Conservation (phyloP, 2,113 vertebrate species). For the Capreolus pygargus region DNA sequence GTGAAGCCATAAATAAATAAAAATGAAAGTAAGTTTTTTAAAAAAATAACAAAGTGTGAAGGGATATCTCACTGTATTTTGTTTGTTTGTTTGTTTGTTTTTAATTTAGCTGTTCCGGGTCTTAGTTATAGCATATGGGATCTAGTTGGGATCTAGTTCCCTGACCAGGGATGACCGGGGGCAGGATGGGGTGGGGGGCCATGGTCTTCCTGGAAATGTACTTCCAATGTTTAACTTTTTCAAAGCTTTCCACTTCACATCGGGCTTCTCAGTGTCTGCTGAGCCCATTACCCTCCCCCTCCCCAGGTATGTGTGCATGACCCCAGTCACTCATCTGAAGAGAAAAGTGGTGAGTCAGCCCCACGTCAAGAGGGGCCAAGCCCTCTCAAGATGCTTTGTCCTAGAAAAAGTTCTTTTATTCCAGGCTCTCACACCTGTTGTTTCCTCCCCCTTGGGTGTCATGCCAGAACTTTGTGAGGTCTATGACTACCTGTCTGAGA, state of each 20-base stretch:
- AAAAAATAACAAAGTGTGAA: neutral
- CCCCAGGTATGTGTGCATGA: neutral
- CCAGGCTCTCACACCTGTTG: neutral
- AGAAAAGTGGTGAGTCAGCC: neutral
- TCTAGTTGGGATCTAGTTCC: neutral
- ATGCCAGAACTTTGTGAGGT: neutral
- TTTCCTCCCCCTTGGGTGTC: too few relatives aligned
- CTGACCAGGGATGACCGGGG: neutral
- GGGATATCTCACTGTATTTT: neutral
- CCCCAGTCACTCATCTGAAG: neutral
- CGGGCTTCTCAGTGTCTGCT: neutral
- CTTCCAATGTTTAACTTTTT: neutral
- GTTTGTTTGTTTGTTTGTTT: neutral
- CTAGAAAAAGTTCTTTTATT: neutral
- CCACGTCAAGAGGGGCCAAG: neutral
- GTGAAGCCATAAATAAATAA: neutral
- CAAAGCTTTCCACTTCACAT: neutral
- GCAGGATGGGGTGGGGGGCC: rapidly evolving
- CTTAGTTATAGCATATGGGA: neutral
- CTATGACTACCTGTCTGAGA: neutral
- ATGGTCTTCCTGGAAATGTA: neutral
- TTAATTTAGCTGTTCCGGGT: neutral
- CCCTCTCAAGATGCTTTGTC: neutral
- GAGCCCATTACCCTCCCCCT: neutral
- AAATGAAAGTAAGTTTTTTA: neutral